Evolutionary conservation across 64 coral and sea anemone species (phyloP).

Genomic region (Cladopsammia gracilis): DNA sequence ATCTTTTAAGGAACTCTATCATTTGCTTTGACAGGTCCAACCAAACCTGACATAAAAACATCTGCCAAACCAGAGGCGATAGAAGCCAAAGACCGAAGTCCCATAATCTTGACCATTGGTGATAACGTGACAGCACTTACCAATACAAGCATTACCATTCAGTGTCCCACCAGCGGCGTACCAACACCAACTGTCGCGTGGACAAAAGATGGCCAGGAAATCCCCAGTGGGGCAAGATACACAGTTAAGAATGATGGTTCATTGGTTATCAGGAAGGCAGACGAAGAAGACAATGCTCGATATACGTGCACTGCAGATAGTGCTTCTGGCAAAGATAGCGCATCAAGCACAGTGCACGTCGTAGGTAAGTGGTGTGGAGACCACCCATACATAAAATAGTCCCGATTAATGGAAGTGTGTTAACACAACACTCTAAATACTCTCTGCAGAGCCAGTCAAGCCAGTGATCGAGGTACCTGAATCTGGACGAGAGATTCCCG

Average conservation of each 20-base stretch:
- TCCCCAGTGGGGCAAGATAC: conserved; percentile 21
- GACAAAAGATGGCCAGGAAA: conserved; percentile 63
- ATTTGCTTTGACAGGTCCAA: background rate
- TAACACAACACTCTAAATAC: too few species aligned
- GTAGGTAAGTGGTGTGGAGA: conserved; percentile 8
- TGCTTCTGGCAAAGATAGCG: conserved; percentile 33
- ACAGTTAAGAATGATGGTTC: conserved; percentile 35
- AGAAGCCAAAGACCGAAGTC: conserved; percentile 6
- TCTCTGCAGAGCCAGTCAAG: conserved; percentile 67
- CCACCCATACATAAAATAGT: too few species aligned
- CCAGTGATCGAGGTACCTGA: conserved; percentile 62
- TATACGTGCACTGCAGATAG: conserved; percentile 55
- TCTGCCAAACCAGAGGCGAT: background rate
- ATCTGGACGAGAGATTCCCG: conserved; percentile 33
- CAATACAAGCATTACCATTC: conserved; percentile 59
- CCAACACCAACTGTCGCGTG: conserved; percentile 62
- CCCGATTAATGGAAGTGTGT: too few species aligned
- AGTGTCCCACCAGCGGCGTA: conserved; percentile 52
- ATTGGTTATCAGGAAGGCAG: conserved; percentile 15
- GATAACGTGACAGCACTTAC: conserved; percentile 65
- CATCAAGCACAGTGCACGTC: conserved; percentile 4
- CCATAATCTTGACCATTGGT: conserved; percentile 27
- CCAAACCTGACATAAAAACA: conserved; percentile 10
- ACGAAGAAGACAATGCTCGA: conserved; percentile 18
- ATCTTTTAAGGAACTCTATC: too few species aligned